Percentiles rank a stretch among this genome's conserved stretches.
Conservation (phyloP, 2,888 invertebrate genomes). For the Lasioglossum pauxillum region DNA sequence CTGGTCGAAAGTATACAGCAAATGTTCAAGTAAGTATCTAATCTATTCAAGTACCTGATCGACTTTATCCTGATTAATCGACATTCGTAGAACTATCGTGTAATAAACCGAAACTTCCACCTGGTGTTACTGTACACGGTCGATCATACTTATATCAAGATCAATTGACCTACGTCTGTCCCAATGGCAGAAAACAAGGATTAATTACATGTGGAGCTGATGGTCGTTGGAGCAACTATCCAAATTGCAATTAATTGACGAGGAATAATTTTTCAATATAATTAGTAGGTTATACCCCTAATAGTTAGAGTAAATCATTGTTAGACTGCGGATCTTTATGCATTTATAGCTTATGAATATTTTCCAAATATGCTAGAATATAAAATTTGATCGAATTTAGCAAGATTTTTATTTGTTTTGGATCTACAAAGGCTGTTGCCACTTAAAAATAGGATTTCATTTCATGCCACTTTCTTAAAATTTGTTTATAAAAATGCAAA, state of each 20-base stretch:
- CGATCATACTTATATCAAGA: constrained; percentile 85
- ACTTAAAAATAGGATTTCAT: no score
- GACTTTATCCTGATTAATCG: constrained; percentile 11
- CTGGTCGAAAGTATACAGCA: constrained; percentile 85
- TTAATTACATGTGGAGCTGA: constrained; percentile 82
- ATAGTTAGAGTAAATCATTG: constrained; percentile 26
- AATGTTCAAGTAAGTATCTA: constrained; percentile 85
- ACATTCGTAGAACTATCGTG: constrained; percentile 85
- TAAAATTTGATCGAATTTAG: no score
- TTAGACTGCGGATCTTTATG: no score
- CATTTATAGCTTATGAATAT: no score
- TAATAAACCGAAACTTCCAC: constrained; percentile 84
- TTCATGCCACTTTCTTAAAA: no score
- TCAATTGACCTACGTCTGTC: constrained; percentile 80
- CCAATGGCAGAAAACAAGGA: constrained; percentile 66
- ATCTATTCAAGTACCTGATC: no score
- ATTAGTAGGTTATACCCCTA: no score
- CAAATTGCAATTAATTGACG: constrained; percentile 62
- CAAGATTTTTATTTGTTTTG: no score
- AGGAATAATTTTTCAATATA: neutral
- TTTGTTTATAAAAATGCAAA: no score
- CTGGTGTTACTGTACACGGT: constrained; percentile 83
- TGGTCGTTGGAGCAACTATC: constrained; percentile 76
- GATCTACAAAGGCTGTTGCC: no score
- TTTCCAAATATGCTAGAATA: no score